These are phyloP conservation scores for Trachops cirrhosus DNA, from an alignment of 2,797 vertebrate species.

Conservation along the genomic window DNA sequence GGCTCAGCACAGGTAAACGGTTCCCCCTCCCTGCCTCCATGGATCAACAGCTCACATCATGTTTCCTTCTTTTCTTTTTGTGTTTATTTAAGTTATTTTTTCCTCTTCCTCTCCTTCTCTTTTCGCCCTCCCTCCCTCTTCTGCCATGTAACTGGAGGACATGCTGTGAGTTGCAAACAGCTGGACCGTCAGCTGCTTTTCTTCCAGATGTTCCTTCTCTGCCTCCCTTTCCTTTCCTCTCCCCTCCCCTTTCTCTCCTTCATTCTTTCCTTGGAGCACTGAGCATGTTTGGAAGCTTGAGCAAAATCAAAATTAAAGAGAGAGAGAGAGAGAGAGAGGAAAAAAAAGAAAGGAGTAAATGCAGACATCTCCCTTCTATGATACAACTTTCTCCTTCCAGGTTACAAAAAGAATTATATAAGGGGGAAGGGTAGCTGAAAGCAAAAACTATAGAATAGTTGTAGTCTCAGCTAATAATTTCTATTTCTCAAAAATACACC, in stretches of 20 bases:
- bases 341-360: too few species aligned
- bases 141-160: slow-evolving; percentile 79
- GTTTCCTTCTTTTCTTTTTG: slow-evolving; percentile 66
- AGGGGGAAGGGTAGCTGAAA: neutral
- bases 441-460: neutral
- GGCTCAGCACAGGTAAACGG: slow-evolving; percentile 77
- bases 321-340: slow-evolving; percentile 52
- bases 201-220: slow-evolving; percentile 75
- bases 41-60: slow-evolving; percentile 78
- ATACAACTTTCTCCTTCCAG: neutral
- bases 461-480: neutral
- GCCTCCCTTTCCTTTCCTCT: slow-evolving; percentile 31
- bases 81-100: slow-evolving; percentile 74
- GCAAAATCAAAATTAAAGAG: slow-evolving; percentile 74
- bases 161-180: slow-evolving; percentile 74
- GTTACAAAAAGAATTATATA: neutral
- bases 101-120: slow-evolving; percentile 61
- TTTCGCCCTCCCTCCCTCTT: slow-evolving; percentile 62
- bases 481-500: neutral
- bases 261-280: slow-evolving; percentile 71
- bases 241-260: slow-evolving; percentile 42
- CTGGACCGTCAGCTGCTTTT: slow-evolving; percentile 79
- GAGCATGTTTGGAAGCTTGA: slow-evolving; percentile 72
- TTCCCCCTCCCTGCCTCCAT: slow-evolving; percentile 60
- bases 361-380: neutral